Percentiles rank a stretch among this genome's conserved stretches.
phyloP scores from a whole-genome alignment of 2,113 vertebrate species.

The Vidua chalybeata region DNA sequence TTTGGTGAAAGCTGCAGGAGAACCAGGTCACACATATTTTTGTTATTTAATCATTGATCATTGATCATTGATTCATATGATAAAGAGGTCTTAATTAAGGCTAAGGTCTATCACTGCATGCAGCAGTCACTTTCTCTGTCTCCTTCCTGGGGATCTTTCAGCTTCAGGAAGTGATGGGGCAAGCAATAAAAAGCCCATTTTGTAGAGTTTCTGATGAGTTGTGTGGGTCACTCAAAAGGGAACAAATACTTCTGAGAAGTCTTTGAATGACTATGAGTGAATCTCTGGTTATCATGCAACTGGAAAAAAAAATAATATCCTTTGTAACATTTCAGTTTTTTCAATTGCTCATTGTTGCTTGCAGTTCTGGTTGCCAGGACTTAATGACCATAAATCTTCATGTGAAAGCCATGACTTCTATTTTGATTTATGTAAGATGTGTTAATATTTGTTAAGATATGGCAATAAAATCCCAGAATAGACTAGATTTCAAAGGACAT shows the following conservation, averaged over 20 bases:
- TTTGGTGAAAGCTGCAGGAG: not conserved
- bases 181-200: not conserved
- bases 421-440: not conserved
- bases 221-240: not conserved
- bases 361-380: not conserved
- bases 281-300: constrained; percentile 17
- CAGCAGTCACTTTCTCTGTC: not conserved
- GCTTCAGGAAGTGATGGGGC: not conserved
- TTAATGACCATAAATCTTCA: not conserved
- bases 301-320: not conserved
- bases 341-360: constrained; percentile 5
- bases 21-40: not conserved
- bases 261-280: not conserved
- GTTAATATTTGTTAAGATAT: not conserved
- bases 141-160: not conserved
- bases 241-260: not conserved
- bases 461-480: not conserved
- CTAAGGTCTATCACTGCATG: not conserved
- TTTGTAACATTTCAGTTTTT: not conserved
- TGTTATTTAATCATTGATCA: not conserved
- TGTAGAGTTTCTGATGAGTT: not conserved
- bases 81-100: not conserved
- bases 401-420: not conserved
- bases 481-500: not conserved
- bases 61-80: not conserved